Evolutionary conservation across 2,113 vertebrate species (phyloP).

Genomic region (Corvus cornix): DNA sequence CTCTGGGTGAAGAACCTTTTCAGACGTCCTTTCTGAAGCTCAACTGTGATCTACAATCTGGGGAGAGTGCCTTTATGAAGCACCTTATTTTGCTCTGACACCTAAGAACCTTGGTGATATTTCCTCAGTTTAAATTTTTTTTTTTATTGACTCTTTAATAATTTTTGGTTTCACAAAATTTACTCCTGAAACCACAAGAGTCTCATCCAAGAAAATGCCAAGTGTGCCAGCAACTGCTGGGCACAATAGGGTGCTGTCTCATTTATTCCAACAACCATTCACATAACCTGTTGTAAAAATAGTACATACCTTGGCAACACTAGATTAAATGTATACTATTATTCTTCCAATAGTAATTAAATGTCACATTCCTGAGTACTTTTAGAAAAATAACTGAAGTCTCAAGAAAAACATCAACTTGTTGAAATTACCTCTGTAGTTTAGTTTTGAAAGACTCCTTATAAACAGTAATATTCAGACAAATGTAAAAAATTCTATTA

Average conservation of each 20-base stretch:
- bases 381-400: not conserved
- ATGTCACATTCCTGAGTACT: not conserved
- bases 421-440: not conserved
- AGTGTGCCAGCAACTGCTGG: not conserved
- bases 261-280: not conserved
- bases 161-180: not conserved
- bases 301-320: not conserved
- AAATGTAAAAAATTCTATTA: not conserved
- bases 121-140: not conserved
- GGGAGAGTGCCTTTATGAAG: not conserved
- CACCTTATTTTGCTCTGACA: not conserved
- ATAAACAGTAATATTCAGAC: not conserved
- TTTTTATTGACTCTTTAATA: not conserved
- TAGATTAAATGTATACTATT: not conserved
- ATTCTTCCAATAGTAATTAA: not conserved
- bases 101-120: not conserved
- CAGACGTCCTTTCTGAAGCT: not conserved
- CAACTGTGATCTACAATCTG: not conserved
- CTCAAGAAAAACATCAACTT: not conserved
- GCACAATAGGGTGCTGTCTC: not conserved
- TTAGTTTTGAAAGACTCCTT: not conserved
- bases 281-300: not conserved
- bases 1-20: not conserved
- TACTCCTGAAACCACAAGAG: not conserved
- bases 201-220: not conserved